Conservation (phyloP, 1,140 invertebrate genomes). For the Oscheius sp. region DNA sequence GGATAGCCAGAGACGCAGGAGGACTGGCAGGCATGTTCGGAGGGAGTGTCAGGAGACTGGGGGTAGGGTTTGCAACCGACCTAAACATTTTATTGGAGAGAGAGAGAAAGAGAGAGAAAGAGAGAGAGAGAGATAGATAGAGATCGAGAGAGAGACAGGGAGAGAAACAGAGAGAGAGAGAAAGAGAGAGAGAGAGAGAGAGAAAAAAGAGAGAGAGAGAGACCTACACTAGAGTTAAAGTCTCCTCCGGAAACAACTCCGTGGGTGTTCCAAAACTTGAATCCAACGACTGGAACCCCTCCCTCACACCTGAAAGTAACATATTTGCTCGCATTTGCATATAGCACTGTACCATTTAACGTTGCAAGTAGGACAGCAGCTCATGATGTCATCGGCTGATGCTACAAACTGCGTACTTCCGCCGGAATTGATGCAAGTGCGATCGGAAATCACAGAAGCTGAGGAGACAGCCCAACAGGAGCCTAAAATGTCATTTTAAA, state of each 20-base stretch:
- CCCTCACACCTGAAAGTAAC: background rate
- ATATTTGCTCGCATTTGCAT: background rate
- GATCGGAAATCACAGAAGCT: conserved; percentile 19
- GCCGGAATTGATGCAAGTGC: conserved; percentile 16
- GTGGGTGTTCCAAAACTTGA: background rate
- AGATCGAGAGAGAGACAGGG: too few species aligned
- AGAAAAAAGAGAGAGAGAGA: background rate
- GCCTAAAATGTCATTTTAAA: background rate
- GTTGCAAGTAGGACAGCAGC: background rate
- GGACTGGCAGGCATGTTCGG: background rate
- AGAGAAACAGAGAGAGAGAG: background rate
- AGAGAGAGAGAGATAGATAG: too few species aligned
- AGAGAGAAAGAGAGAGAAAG: background rate
- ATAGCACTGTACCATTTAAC: background rate
- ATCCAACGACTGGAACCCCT: background rate
- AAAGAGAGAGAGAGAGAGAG: background rate
- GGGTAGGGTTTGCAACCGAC: background rate
- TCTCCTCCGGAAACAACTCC: background rate
- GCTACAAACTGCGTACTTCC: background rate
- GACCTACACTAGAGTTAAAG: background rate
- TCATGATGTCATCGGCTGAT: background rate
- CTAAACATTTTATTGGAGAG: background rate
- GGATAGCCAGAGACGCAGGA: background rate
- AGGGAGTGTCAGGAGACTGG: background rate
- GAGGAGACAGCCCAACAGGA: conserved; percentile 16